Base-by-base conservation (phyloP, 2,888 invertebrate genomes). In the Laspeyria flexula region DNA sequence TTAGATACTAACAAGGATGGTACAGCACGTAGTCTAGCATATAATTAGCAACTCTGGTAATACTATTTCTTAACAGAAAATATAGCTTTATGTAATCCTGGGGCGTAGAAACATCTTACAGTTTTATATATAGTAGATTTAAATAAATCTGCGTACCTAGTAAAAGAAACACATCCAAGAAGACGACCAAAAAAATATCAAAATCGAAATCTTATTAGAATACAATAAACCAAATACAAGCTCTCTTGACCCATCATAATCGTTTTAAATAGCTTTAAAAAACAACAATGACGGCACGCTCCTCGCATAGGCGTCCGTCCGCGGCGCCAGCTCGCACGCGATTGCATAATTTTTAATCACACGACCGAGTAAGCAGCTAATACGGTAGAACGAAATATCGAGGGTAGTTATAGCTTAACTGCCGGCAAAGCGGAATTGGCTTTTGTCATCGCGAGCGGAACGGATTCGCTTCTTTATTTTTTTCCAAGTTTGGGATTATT, bases 311-410 rank as follows among this genome's bases (percentile, higher is more conserved):
- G 65, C 82, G 81, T 63, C 77, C 78, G 70, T 58, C 59, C 73
- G 67, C 73, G 69, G 54, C 76, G 79, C 64, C 70, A 71, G 67
- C 59, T 67, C 73, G 62, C 60, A 71, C 70, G 66, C 74, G 75
- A 80, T 77, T 80, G 88, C 86, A 90, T 90, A 91, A 90, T 92
- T 91, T 91, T 90, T 92, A 92, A 92, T 92, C 88, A 90, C 85
- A 86, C 91, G 90, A 90, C 79, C 75, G 91, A 88, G 85, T 89
- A 84, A 85, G 88, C 90, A 89, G 81, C 89, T 91, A 91, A 92
- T 90, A 85, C 83, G 78, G 79, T 88, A 87, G 88, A 91, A 90
- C 90, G 78, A 66, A 75, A 77, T 79, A 79, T 77, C 65, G 73
- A 73, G 81, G 79, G 81, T 79, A 78, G 80, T 80, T 81, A 78